Conservation (phyloP, 2,888 invertebrate genomes). For the Erebia ligea region DNA sequence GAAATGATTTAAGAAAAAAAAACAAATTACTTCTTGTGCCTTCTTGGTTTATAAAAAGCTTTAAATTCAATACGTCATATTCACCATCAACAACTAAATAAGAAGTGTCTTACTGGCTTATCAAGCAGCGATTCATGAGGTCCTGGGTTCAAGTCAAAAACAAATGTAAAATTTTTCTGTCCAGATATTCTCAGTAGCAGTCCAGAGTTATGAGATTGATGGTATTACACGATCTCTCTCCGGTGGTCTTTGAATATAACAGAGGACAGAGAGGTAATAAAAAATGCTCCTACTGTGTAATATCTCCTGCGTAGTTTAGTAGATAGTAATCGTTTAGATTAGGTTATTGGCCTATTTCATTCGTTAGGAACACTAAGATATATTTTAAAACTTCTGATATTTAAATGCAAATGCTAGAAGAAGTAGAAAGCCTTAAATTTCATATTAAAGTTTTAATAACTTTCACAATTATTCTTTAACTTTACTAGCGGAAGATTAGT, state of each 20-base stretch:
- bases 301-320: not conserved
- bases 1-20: not conserved
- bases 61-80: too few relatives aligned
- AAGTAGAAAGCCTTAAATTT: slow-evolving; percentile 13
- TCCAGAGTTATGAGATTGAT: too few relatives aligned
- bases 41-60: not conserved
- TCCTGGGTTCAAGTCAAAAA: too few relatives aligned
- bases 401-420: slow-evolving; percentile 12
- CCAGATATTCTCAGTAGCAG: too few relatives aligned
- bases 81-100: too few relatives aligned
- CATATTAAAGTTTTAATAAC: slow-evolving; percentile 20
- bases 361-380: slow-evolving; percentile 7
- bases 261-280: too few relatives aligned
- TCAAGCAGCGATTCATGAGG: too few relatives aligned
- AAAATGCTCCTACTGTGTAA: too few relatives aligned
- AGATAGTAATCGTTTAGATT: not conserved
- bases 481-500: slow-evolving; percentile 21
- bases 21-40: not conserved
- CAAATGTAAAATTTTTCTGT: too few relatives aligned
- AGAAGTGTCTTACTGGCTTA: too few relatives aligned
- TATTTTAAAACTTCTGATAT: slow-evolving; percentile 11
- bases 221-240: too few relatives aligned
- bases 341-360: not conserved
- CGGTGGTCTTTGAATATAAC: too few relatives aligned
- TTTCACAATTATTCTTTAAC: slow-evolving; percentile 20